A percentile compares a stretch with the other conserved stretches of the same genome.
These are phyloP conservation scores for Megalurothrips usitatus DNA, from an alignment of 2,888 invertebrate genomes.

Conservation along the genomic window DNA sequence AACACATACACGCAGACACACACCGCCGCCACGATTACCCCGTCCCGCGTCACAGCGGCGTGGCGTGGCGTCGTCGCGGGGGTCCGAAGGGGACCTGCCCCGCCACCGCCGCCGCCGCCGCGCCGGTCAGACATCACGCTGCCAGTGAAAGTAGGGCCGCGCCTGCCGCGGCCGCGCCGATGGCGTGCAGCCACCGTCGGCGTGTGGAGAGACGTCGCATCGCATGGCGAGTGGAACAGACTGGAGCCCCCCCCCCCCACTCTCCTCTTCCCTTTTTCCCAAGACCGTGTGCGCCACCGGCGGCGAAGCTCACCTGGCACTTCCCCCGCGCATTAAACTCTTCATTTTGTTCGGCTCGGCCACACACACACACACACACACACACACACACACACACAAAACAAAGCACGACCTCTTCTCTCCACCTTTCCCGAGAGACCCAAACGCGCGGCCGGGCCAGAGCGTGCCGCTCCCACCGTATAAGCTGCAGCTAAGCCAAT, in stretches of 20 bases:
- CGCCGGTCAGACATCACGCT: not conserved
- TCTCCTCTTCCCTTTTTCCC: not conserved
- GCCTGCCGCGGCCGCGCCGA: not conserved
- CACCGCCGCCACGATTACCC: not conserved
- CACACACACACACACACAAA: not conserved
- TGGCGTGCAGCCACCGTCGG: not conserved
- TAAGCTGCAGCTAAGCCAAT: too few species aligned
- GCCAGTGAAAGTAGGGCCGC: conserved; percentile 1
- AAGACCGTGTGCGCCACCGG: not conserved
- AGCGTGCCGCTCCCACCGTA: too few species aligned
- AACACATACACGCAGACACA: too few species aligned
- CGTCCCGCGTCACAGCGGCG: not conserved
- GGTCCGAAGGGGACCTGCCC: not conserved
- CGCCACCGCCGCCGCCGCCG: not conserved
- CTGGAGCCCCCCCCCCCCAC: not conserved
- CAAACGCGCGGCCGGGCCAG: too few species aligned
- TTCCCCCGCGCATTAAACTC: not conserved
- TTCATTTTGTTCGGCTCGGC: too few species aligned
- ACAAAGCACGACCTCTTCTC: too few species aligned
- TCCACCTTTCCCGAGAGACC: too few species aligned
- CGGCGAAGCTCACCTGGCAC: not conserved
- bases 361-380: too few species aligned
- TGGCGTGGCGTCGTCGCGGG: not conserved
- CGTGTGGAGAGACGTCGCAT: not conserved
- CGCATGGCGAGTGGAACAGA: not conserved